phyloP scores from a whole-genome alignment of 2,888 invertebrate genomes.

The Hypena proboscidalis region DNA sequence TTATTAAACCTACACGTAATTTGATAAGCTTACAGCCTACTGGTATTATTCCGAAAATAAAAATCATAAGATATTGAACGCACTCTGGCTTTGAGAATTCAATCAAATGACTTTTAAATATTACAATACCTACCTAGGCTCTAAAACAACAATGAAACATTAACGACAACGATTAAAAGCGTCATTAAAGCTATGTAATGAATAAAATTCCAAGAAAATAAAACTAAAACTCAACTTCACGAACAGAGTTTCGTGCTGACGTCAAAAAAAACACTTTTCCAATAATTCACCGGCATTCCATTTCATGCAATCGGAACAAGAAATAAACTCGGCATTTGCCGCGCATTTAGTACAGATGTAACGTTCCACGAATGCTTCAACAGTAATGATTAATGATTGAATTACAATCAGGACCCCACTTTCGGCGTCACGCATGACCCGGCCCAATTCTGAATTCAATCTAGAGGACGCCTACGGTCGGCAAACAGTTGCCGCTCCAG shows the following conservation, averaged over 20 bases:
- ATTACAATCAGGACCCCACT: constrained; percentile 43
- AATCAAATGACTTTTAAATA: too few relatives aligned
- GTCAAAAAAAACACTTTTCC: constrained; percentile 6
- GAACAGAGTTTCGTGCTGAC: background rate
- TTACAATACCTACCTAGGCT: too few relatives aligned
- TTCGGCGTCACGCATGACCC: constrained; percentile 39
- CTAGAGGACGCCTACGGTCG: constrained; percentile 34
- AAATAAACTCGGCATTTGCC: constrained; percentile 24
- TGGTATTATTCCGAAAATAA: too few relatives aligned
- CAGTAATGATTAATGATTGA: constrained; percentile 47
- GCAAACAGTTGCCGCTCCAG: constrained; percentile 40
- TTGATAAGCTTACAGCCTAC: too few relatives aligned
- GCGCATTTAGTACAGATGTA: constrained; percentile 35
- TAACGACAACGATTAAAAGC: too few relatives aligned
- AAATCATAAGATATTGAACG: too few relatives aligned
- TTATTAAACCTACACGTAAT: too few relatives aligned
- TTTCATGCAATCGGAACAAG: constrained; percentile 22
- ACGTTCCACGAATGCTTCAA: constrained; percentile 34
- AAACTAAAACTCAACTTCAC: background rate
- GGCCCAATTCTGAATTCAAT: constrained; percentile 52
- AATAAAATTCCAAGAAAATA: background rate
- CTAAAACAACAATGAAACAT: too few relatives aligned
- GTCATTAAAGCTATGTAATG: background rate
- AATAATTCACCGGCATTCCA: constrained; percentile 10
- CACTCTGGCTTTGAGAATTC: too few relatives aligned